Evolutionary conservation across 2,113 vertebrate species (phyloP).

Genomic region (Hyla sarda): DNA sequence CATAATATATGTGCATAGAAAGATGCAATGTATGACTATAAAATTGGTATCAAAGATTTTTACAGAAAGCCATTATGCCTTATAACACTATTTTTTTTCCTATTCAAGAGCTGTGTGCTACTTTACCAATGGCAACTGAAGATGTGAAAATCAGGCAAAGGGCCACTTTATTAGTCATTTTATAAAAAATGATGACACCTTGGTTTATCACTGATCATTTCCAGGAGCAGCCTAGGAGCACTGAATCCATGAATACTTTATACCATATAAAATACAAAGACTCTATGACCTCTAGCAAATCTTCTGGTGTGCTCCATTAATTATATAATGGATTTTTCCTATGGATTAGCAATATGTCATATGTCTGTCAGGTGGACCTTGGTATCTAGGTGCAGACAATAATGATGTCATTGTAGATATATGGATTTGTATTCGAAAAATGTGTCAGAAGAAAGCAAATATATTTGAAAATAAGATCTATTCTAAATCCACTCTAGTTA

Average conservation of each 20-base stretch:
- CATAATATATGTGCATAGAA: no score
- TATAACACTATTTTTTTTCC: no score
- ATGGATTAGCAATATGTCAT: slow-evolving; percentile 3
- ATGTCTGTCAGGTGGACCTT: slow-evolving; percentile 8
- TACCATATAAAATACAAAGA: neutral
- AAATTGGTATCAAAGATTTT: no score
- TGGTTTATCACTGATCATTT: neutral
- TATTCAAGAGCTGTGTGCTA: neutral
- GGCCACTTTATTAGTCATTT: neutral
- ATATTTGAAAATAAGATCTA: no score
- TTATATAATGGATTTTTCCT: slow-evolving; percentile 8
- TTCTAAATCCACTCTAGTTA: no score
- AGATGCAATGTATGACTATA: no score
- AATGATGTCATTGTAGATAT: neutral
- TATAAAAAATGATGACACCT: slow-evolving; percentile 15
- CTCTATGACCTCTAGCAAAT: neutral
- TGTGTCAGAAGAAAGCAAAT: no score
- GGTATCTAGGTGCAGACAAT: neutral
- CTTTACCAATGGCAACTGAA: neutral
- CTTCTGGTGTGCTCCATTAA: neutral
- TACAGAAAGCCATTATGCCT: no score
- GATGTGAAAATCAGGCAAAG: neutral
- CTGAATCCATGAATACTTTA: slow-evolving; percentile 1
- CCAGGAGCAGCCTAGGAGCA: neutral
- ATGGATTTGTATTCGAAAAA: neutral